Evolutionary conservation across 1,140 invertebrate genomes (phyloP).

Genomic region (Hormaphis cornu): DNA sequence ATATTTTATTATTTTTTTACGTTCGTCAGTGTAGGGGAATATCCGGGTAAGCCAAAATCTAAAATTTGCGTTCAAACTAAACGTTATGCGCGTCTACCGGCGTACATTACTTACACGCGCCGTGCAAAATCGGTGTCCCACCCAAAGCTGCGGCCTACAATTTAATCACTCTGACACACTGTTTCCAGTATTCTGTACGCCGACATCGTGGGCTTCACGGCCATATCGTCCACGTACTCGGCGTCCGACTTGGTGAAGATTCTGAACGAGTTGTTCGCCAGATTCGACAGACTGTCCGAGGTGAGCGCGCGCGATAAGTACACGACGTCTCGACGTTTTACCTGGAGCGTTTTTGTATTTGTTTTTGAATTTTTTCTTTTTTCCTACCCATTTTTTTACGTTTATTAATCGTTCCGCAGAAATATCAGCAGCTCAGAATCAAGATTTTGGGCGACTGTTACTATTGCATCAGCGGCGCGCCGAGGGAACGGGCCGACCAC

Average conservation of each 20-base stretch:
- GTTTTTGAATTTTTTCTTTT: not conserved
- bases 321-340: too few species aligned
- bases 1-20: too few species aligned
- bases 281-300: conserved; percentile 84
- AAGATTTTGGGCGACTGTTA: conserved; percentile 95
- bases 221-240: conserved; percentile 88
- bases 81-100: too few species aligned
- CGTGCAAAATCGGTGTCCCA: too few species aligned
- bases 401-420: conserved; percentile 49
- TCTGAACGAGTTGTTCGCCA: conserved; percentile 84
- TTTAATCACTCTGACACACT: not conserved
- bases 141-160: too few species aligned
- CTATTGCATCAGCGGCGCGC: conserved; percentile 89
- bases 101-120: too few species aligned
- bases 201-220: conserved; percentile 88
- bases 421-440: conserved; percentile 87
- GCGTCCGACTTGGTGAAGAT: conserved; percentile 88
- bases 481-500: conserved; percentile 77
- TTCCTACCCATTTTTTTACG: not conserved
- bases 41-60: too few species aligned
- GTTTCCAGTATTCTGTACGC: conserved; percentile 68
- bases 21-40: too few species aligned
- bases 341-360: not conserved
- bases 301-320: conserved; percentile 47
- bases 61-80: too few species aligned